Base-by-base conservation (phyloP, 1,140 invertebrate species). In the Panulirus ornatus region DNA sequence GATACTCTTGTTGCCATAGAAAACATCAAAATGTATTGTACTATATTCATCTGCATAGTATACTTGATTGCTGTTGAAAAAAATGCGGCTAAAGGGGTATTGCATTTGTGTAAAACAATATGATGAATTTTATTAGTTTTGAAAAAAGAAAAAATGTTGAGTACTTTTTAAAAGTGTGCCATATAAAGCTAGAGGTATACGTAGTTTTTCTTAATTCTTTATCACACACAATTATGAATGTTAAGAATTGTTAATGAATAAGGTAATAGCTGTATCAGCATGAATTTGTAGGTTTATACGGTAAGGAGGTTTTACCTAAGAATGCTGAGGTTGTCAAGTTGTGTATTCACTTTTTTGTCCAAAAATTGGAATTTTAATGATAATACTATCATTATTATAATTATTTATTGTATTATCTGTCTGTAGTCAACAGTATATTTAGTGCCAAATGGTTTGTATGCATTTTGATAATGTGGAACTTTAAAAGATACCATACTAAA, bases 361-460 rank as follows among this genome's bases (percentile, higher is more conserved):
- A 30, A 30, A 27, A 66, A 66, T 30, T 66, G 5, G 8, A 30
- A 27, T 27, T 27, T 30, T 30, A 27, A 66, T 30, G 27, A 66
- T 30, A 30, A 5, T 66, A 27, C n/a, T 6, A 66, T 66, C 9
- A 66, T 63, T 70, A n/a, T 27, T 16, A 47, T 38, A 40, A 38
- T 71, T 84, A n/a, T 44, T 73, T 71, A 36, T 47, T 84, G 40
- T 71, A 84, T 6, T 16, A 47, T 44, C 70, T 38, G 44, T 70
- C 44, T 70, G n/a, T 73, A 73, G 83, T 84, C 63, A 73, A 47
- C 22, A 84, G 51, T 71, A 30, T 84, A 44, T 84, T 73, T 84
- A 73, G 83, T 84, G 83, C 83, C 83, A 84, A 84, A 84, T 84
- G 83, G 44, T 58, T 84, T 34, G 38, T 36, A 16, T 70, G 27